These are phyloP conservation scores for Ptilodon capucinus DNA, from an alignment of 2,888 invertebrate genomes.

Conservation along the genomic window DNA sequence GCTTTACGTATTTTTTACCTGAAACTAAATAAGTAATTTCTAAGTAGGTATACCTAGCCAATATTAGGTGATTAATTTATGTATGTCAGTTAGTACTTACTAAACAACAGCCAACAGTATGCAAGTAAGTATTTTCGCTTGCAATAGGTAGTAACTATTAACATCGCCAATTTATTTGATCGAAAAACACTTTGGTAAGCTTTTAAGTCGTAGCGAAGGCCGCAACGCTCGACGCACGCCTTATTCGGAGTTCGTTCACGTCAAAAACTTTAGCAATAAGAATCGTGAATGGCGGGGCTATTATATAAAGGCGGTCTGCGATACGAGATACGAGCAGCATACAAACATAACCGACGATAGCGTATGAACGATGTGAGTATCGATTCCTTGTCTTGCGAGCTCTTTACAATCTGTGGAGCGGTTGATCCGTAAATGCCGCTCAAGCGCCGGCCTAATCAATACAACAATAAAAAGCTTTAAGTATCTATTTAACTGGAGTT, in stretches of 20 bases:
- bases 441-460: slow-evolving; percentile 13
- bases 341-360: not conserved
- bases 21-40: too few relatives aligned
- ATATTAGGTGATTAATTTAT: too few relatives aligned
- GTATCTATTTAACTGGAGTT: slow-evolving; percentile 16
- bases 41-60: too few relatives aligned
- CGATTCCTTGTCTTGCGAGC: slow-evolving; percentile 21
- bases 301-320: slow-evolving; percentile 3
- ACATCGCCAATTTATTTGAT: not conserved
- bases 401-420: slow-evolving; percentile 9
- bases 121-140: not conserved
- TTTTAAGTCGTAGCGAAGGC: not conserved
- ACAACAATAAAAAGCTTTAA: slow-evolving; percentile 29
- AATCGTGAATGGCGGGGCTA: slow-evolving; percentile 1
- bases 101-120: not conserved
- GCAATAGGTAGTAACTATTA: not conserved
- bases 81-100: too few relatives aligned
- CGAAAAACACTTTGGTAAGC: not conserved
- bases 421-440: slow-evolving; percentile 9
- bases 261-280: slow-evolving; percentile 28
- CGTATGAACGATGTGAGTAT: slow-evolving; percentile 15
- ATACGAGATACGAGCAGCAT: slow-evolving; percentile 1
- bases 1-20: too few relatives aligned
- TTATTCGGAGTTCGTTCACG: slow-evolving; percentile 22
- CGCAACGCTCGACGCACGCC: slow-evolving; percentile 6